Evolutionary conservation across 2,797 vertebrate species (phyloP), one percentile per base, ranked within the genome.

Genomic region (Crenuchus spilurus): DNA sequence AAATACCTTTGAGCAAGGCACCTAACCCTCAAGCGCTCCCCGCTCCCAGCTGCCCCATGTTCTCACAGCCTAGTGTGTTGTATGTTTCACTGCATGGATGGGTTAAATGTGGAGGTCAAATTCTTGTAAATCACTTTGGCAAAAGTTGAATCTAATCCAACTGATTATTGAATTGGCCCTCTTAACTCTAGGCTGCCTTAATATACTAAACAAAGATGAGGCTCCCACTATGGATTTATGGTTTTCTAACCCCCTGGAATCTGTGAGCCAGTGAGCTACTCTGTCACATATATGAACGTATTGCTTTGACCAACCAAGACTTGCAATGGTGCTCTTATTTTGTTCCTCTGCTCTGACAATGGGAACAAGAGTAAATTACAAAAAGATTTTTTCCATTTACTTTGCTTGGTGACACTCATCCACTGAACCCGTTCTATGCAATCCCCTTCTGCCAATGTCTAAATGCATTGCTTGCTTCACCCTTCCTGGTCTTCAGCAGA

Each of bases 271-370:
- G 83, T 82, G 90, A 90, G 87, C 93, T 83, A 87, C 90, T 92
- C 91, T 93, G 92, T 93, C 90, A 30, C 76, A 85, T 94, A 95
- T 96, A 96, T 95, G 94, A 92, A 92, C 95, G 95, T 95, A 96
- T 94, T 92, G 92, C 93, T 93, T 92, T 91, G 91, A 92, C 89
- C 79, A 14, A 85, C 89, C 87, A 72, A 74, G 88, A 94, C 94
- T 92, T 91, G 92, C 92, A 93, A 94, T 93, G 91, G 84, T 88
- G 84, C 91, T 94, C 94, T 92, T 89, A 93, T 93, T 90, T 88
- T 91, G 93, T 66, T 44, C 93, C 87, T 82, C 83, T 87, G 84
- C 86, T 87, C 89, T 87, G 93, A 94, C 88, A 63, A n/a, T 6
- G 10, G n/a, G 24, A n/a, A 46, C 33, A 92, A 91, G 92, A 93